Base-by-base conservation (phyloP, 1,140 invertebrate genomes). In the Periplaneta americana region DNA sequence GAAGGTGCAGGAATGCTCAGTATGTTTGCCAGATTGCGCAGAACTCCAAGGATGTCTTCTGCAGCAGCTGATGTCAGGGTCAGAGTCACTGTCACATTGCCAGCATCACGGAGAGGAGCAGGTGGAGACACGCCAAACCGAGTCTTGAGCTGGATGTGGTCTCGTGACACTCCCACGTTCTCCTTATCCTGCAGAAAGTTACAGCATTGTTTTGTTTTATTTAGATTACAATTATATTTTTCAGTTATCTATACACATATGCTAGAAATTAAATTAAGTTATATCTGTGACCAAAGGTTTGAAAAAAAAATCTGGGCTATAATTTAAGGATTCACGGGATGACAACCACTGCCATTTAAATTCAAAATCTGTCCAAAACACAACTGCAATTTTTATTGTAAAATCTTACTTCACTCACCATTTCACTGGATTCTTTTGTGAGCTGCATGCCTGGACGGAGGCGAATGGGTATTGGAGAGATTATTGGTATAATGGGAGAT, bases 61-160 rank as follows among this genome's bases (percentile, higher is more conserved):
- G 97, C 96, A 79, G 96, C 96, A 81, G 93, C 93, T 80, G 96
- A 95, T 15, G 96, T 96, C 36, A 98, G 88, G 10, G 97, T 98
- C 82, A 99, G 89, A 10, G 97, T 98, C 17, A 99, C 96, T 33
- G 96, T 97, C 74, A 98, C 95, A 89, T 98, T 96, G 84, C 94
- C 95, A 81, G 91, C 92, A 85, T 94, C 94, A 87, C 92, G 93
- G 85, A 91, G 88, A 83, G 91, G 92, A 87, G 89, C 89, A 84
- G 89, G 89, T 88, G 88, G 91, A 88, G 91, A 92, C 34, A 83
- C 37, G 8, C 86, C 86, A 34, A 85, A 75, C 66, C 84, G 83
- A 34, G 83, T 83, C 80, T 85, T 85, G 3, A 75, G 31, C 57
- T 86, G 81, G 17, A 84, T 82, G 34, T 75, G 74, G 80, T 80